Base-by-base conservation (phyloP, 2,113 vertebrate genomes). In the Chaetops frenatus region DNA sequence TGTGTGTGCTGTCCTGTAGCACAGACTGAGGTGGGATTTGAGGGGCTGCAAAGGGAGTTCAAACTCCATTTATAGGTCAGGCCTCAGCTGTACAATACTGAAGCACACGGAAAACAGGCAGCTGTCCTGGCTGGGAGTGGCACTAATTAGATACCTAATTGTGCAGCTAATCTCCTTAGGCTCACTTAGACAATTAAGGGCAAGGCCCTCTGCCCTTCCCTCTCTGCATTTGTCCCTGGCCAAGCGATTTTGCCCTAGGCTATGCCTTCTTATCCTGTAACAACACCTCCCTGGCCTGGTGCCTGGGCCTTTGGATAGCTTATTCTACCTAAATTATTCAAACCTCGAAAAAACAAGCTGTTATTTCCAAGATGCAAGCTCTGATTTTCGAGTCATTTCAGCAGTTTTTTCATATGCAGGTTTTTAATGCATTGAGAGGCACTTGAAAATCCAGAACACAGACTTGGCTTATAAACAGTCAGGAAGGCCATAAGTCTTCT, bases 101-200 rank as follows among this genome's bases (percentile, higher is more conserved):
- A 48, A 66, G 70, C 58, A 36, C 29, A 38, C 0, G 14, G 29
- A 50, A 24, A 28, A 11, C 35, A 87, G 78, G 81, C 89, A 71
- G 62, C 82, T 93, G 47, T 35, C 78, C 2, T 3, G 77, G 33
- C 87, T 93, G 79, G 79, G 82, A 90, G 56, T 45, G 88, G 60
- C 35, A 12, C 79, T 81, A 56, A 78, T 93, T 93, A 78, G 69
- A 66, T 66, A 71, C 35, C 86, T 95, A 78, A 93, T 92, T 88
- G 60, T 67, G 86, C 86, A 78, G 54, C 60, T 94, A 78, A 94
- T 96, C 90, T 88, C 33, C 66, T 94, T 90, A 93, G 91, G 86
- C 67, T 95, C 71, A 47, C 29, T 88, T 47, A 82, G 79, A 96
- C 90, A 92, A 85, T 93, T 80, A 92, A 92, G 73, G 82, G 42